A percentile compares a stretch with the other conserved stretches of the same genome.
These are phyloP conservation scores for Stomatorhinus ivindoensis DNA, from an alignment of 2,113 vertebrate species.

Conservation along the genomic window DNA sequence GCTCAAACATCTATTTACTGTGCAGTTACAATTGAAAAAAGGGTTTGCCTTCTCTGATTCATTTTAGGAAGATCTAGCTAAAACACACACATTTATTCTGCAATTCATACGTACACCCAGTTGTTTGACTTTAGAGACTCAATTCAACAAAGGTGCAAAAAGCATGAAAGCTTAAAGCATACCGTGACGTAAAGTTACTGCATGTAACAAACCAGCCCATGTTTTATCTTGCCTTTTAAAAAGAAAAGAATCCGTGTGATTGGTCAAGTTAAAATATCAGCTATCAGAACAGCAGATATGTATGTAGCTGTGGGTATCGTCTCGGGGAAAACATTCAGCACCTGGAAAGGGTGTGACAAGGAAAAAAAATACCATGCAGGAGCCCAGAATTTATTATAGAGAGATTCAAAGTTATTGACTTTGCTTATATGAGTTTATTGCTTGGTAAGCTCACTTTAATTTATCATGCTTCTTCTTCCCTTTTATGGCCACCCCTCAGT, in stretches of 20 bases:
- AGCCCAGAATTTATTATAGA: neutral
- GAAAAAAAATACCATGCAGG: neutral
- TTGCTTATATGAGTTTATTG: neutral
- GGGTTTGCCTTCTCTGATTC: neutral
- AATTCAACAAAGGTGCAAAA: neutral
- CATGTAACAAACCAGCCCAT: neutral
- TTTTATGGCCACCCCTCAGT: neutral
- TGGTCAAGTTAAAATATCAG: neutral
- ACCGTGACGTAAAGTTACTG: neutral
- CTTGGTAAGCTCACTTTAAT: neutral
- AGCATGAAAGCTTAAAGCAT: neutral
- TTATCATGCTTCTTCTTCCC: neutral
- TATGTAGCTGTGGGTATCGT: neutral
- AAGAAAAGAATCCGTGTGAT: neutral
- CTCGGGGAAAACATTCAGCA: neutral
- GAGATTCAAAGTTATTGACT: neutral
- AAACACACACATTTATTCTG: neutral
- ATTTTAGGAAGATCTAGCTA: neutral
- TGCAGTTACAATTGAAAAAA: neutral
- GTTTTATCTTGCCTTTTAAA: neutral
- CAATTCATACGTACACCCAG: neutral
- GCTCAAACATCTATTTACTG: neutral
- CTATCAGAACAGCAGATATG: neutral
- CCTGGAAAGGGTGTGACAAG: neutral
- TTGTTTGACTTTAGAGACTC: neutral